phyloP scores from a whole-genome alignment of 2,113 vertebrate species.

The Aepyceros melampus region DNA sequence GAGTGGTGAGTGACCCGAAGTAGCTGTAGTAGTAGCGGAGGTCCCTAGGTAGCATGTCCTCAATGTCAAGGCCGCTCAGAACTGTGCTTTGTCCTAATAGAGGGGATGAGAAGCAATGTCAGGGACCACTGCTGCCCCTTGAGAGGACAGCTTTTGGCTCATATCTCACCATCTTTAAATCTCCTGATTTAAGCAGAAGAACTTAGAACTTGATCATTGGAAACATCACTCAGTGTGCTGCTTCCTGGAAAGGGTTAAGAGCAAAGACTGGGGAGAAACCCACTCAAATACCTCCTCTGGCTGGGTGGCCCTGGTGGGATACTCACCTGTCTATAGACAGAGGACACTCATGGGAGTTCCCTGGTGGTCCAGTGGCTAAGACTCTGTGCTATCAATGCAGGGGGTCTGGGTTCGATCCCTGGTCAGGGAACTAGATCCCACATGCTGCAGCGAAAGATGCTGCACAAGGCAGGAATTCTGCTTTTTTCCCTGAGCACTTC shows the following conservation, averaged over 20 bases:
- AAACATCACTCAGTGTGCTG: not conserved
- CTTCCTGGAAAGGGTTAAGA: not conserved
- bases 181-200: not conserved
- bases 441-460: not conserved
- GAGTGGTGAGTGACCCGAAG: conserved; percentile 86
- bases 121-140: fast-evolving
- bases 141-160: not conserved
- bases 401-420: not conserved
- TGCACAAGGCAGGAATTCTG: not conserved
- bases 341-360: not conserved
- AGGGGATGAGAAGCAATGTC: not conserved
- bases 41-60: conserved; percentile 83
- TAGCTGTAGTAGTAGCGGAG: conserved; percentile 84
- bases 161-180: fast-evolving
- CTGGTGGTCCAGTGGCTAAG: not conserved
- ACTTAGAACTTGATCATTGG: not conserved
- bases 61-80: conserved; percentile 75
- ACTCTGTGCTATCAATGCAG: not conserved
- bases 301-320: too few species aligned
- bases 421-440: not conserved
- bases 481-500: not conserved
- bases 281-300: not conserved
- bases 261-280: not conserved
- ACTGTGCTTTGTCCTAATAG: conserved; percentile 80
- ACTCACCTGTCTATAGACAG: not conserved